Evolutionary conservation across 1,140 invertebrate genomes (phyloP).

Genomic region (Theocolax elegans): DNA sequence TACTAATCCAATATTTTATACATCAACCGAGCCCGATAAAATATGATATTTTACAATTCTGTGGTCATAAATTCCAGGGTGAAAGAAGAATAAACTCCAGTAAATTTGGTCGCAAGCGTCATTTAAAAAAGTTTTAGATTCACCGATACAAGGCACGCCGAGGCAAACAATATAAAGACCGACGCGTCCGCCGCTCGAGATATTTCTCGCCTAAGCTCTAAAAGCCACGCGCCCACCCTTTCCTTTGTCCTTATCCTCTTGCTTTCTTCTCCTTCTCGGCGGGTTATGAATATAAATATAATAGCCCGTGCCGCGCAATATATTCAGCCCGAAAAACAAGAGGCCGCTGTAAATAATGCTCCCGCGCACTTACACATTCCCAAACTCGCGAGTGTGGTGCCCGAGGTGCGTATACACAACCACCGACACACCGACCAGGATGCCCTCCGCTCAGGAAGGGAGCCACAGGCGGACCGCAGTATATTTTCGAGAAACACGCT

Average conservation of each 20-base stretch:
- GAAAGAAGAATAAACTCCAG: slow-evolving; percentile 46
- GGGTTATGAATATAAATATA: slow-evolving; percentile 53
- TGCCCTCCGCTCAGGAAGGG: no score
- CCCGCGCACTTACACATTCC: background rate
- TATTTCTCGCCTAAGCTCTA: slow-evolving; percentile 37
- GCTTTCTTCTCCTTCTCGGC: slow-evolving; percentile 28
- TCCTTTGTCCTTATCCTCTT: slow-evolving; percentile 35
- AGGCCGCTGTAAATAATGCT: slow-evolving; percentile 48
- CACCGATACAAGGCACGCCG: slow-evolving; percentile 20
- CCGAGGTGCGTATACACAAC: no score
- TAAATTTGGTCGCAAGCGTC: slow-evolving; percentile 67
- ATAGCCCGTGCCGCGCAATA: slow-evolving; percentile 42
- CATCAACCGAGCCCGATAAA: slow-evolving; percentile 60
- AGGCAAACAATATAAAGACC: slow-evolving; percentile 16
- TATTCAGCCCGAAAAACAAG: slow-evolving; percentile 47
- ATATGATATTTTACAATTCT: slow-evolving; percentile 60
- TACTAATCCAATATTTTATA: slow-evolving; percentile 37
- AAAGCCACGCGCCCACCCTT: slow-evolving; percentile 43
- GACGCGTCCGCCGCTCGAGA: background rate
- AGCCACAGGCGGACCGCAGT: slow-evolving; percentile 15
- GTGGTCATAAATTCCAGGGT: slow-evolving; percentile 16
- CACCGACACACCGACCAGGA: no score
- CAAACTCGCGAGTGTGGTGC: background rate
- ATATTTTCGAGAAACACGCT: slow-evolving; percentile 38
- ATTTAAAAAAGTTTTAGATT: slow-evolving; percentile 45